phyloP scores from a whole-genome alignment of 1,140 invertebrate species.

The Drosophila carrolli region DNA sequence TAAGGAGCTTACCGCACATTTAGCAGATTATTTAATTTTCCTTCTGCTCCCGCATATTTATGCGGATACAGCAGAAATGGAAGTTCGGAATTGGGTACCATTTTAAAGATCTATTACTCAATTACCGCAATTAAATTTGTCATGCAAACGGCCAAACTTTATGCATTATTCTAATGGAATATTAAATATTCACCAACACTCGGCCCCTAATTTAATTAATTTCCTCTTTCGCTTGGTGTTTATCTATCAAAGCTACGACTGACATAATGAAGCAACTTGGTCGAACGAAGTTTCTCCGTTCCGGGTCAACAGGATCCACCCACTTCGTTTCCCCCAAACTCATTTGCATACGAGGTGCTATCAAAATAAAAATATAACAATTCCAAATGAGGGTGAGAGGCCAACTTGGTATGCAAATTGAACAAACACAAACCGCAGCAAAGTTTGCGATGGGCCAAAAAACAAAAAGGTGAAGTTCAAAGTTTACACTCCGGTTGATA shows the following conservation, averaged over 20 bases:
- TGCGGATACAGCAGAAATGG: neutral
- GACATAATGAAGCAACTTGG: constrained; percentile 68
- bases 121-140: constrained; percentile 30
- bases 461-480: constrained; percentile 54
- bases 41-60: neutral
- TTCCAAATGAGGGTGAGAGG: constrained; percentile 23
- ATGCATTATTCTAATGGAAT: constrained; percentile 29
- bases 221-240: constrained; percentile 37
- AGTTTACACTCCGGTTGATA: constrained; percentile 37
- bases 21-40: constrained; percentile 24
- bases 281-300: constrained; percentile 45
- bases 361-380: constrained; percentile 58
- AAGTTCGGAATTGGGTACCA: neutral
- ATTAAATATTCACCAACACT: constrained; percentile 36
- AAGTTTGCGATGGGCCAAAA: constrained; percentile 42
- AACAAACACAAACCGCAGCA: constrained; percentile 32
- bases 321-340: constrained; percentile 8
- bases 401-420: constrained; percentile 62
- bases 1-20: constrained; percentile 45
- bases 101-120: constrained; percentile 38
- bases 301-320: constrained; percentile 49
- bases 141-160: constrained; percentile 7
- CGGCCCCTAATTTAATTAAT: constrained; percentile 60
- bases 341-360: constrained; percentile 76
- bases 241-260: constrained; percentile 48